A percentile compares a stretch with the other conserved stretches of the same genome.
These are phyloP conservation scores for Acrocyrtus sp. DNA, from an alignment of 2,888 invertebrate genomes.

Conservation along the genomic window DNA sequence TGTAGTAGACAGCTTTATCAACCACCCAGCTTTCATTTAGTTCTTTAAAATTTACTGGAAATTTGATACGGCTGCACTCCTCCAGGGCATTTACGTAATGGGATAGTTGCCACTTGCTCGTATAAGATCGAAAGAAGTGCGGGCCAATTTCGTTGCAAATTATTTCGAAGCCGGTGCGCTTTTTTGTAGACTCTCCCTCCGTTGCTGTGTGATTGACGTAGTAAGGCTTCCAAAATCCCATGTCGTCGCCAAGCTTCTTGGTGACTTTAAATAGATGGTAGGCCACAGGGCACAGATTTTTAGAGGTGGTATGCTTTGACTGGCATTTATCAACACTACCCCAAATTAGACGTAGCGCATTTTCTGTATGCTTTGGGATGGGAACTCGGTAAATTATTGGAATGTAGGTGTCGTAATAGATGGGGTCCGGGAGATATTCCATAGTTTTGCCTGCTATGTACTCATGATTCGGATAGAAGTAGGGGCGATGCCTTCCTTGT, in stretches of 20 bases:
- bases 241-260: conserved; percentile 47
- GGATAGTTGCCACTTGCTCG: conserved; percentile 32
- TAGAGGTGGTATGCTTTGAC: conserved; percentile 21
- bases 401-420: conserved; percentile 52
- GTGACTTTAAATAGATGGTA: conserved; percentile 53
- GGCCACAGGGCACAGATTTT: conserved; percentile 55
- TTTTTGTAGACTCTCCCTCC: conserved; percentile 26
- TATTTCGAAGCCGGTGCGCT: conserved; percentile 32
- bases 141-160: conserved; percentile 48
- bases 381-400: conserved; percentile 51
- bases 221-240: conserved; percentile 57
- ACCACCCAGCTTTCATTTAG: conserved; percentile 46
- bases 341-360: conserved; percentile 46
- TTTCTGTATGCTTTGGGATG: conserved; percentile 51
- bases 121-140: conserved; percentile 49
- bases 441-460: conserved; percentile 49
- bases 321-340: conserved; percentile 34
- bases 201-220: conserved; percentile 34
- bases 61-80: conserved; percentile 39
- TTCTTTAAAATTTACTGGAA: not conserved
- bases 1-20: conserved; percentile 54
- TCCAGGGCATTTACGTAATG: conserved; percentile 35
- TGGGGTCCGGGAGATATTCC: conserved; percentile 50
- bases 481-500: too few species aligned
- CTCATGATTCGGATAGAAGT: conserved; percentile 13